Evolutionary conservation across 2,113 vertebrate species (phyloP), one percentile per base, ranked within the genome.

Genomic region (Eurypyga helias): DNA sequence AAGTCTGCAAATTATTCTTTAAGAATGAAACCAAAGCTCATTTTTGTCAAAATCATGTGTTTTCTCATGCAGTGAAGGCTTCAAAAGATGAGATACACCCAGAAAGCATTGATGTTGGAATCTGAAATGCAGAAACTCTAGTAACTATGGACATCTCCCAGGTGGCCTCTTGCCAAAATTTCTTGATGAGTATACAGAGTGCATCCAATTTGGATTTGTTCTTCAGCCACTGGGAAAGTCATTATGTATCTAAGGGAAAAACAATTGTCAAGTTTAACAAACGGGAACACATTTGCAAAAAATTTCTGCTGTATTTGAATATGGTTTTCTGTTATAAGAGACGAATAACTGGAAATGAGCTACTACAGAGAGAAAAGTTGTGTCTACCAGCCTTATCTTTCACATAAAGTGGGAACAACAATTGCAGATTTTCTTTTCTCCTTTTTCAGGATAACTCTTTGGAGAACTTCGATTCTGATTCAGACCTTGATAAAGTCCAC

Each of bases 161-260:
- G 20, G 91, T 79, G 95, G 88, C 52, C 55, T 83, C 90, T 95
- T 95, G 93, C 87, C 97, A 96, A 92, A 96, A 95, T 70, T 87
- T 80, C 79, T 95, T 96, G 90, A 97, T 92, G 73, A 87, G 82
- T 69, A 60, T 92, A 97, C 65, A 84, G 61, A 83, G 64, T 70
- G 67, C 75, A 96, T 97, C 95, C 95, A 79, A 97, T 96, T 95
- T 96, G 90, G 87, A 96, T 97, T 94, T 66, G 62, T 85, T 65
- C 70, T 90, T 90, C 76, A 96, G 61, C 92, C 87, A 89, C 73
- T 62, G 93, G 93, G 93, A 96, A 95, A 96, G 65, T 83, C 45
- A 67, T 85, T 94, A 76, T 46, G 90, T 94, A 90, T 93, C 90
- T 73, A 92, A 95, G 75, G 89, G 80, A 72, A 96, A 98, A 97